Conservation (phyloP, 2,113 vertebrate genomes). For the Datnioides undecimradiatus region DNA sequence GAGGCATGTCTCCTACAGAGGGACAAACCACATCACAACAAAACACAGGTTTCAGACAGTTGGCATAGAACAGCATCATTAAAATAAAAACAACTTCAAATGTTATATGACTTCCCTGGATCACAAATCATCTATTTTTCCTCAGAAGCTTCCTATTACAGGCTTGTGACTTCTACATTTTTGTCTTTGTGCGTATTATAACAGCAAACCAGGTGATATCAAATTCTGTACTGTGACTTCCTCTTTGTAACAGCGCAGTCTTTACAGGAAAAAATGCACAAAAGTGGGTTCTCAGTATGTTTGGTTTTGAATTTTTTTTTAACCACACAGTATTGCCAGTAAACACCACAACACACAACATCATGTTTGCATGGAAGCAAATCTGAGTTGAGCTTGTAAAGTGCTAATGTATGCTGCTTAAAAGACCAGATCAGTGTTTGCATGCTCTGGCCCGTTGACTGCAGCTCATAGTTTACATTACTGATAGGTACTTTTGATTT, state of each 20-base stretch:
- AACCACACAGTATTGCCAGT: too few relatives aligned
- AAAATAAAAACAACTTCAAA: background rate
- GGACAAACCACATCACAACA: conserved; percentile 39
- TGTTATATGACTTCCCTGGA: conserved; percentile 1
- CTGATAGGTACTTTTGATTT: background rate
- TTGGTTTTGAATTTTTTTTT: background rate
- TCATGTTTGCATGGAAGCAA: background rate
- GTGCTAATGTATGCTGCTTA: background rate
- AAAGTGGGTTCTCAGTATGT: background rate
- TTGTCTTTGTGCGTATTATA: background rate
- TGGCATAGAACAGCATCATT: conserved; percentile 18
- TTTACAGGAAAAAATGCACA: background rate
- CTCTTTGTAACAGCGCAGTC: background rate
- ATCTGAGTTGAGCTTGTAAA: background rate
- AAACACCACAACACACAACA: background rate
- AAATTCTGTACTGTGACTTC: background rate
- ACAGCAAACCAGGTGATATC: background rate
- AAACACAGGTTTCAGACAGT: background rate
- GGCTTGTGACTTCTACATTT: conserved; percentile 7
- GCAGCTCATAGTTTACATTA: background rate
- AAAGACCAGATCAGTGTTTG: background rate
- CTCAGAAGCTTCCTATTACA: background rate
- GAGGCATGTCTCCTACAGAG: conserved; percentile 79
- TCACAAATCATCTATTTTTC: conserved; percentile 17
- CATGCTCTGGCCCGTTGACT: background rate